Evolutionary conservation across 2,888 invertebrate genomes (phyloP).

Genomic region (Lithophane socia): DNA sequence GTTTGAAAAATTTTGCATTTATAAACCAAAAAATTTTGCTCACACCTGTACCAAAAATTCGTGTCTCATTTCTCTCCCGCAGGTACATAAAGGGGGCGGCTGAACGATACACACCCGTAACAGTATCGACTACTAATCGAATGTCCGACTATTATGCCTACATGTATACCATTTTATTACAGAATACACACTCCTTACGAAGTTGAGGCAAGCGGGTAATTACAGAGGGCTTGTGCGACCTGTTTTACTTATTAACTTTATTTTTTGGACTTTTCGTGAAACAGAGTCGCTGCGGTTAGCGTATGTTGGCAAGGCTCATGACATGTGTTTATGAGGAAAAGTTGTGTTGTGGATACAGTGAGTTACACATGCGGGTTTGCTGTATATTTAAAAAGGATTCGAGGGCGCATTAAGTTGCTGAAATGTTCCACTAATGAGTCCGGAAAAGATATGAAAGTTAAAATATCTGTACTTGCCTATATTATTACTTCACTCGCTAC

Average conservation of each 20-base stretch:
- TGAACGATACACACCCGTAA: slow-evolving; percentile 49
- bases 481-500: too few species aligned
- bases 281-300: slow-evolving; percentile 22
- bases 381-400: background rate
- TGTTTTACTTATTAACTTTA: slow-evolving; percentile 50
- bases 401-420: background rate
- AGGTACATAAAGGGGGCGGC: slow-evolving; percentile 35
- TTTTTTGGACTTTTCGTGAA: slow-evolving; percentile 36
- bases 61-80: slow-evolving; percentile 14
- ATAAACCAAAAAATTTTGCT: background rate
- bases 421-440: background rate
- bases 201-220: slow-evolving; percentile 49
- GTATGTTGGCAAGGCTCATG: slow-evolving; percentile 21
- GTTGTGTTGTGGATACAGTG: slow-evolving; percentile 23
- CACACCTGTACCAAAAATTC: slow-evolving; percentile 28
- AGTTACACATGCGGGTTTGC: slow-evolving; percentile 35
- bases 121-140: slow-evolving; percentile 72
- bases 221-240: slow-evolving; percentile 27
- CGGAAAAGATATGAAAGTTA: background rate
- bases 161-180: slow-evolving; percentile 8
- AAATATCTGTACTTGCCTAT: background rate
- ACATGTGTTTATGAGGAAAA: slow-evolving; percentile 24
- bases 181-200: slow-evolving; percentile 27
- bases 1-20: background rate
- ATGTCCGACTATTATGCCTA: slow-evolving; percentile 60